A percentile compares a stretch with the other conserved stretches of the same genome.
Evolutionary conservation across 2,888 invertebrate genomes (phyloP).

Genomic region (Eulithis prunata): DNA sequence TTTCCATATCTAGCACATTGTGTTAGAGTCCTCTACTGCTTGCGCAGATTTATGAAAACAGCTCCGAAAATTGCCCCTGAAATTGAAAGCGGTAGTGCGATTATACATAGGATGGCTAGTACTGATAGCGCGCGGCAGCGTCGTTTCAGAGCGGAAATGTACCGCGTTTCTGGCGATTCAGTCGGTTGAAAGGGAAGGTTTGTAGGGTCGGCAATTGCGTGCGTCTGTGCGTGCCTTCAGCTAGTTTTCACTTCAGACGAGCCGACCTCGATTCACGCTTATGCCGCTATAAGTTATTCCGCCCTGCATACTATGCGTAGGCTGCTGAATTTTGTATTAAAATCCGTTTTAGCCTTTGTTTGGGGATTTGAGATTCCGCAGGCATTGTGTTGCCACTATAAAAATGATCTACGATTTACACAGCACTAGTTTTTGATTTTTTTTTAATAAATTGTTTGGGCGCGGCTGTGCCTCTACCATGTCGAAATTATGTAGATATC

Average conservation of each 20-base stretch:
- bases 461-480: too few species aligned
- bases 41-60: conserved; percentile 14
- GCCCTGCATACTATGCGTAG: conserved; percentile 70
- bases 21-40: conserved; percentile 22
- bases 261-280: conserved; percentile 79
- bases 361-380: conserved; percentile 29
- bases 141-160: conserved; percentile 43
- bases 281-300: conserved; percentile 76
- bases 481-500: too few species aligned
- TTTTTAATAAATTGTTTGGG: too few species aligned
- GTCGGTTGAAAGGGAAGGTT: conserved; percentile 37
- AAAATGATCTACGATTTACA: background rate
- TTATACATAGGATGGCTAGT: conserved; percentile 43
- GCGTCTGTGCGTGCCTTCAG: conserved; percentile 75
- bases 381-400: conserved; percentile 28
- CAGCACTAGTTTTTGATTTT: too few species aligned
- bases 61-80: conserved; percentile 54
- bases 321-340: conserved; percentile 59
- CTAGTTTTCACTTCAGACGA: conserved; percentile 75
- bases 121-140: conserved; percentile 25
- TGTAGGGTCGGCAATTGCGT: conserved; percentile 66
- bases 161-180: conserved; percentile 35
- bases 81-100: conserved; percentile 33
- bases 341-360: conserved; percentile 46
- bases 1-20: conserved; percentile 49